phyloP scores from a whole-genome alignment of 2,113 vertebrate species.

The Collichthys lucidus region DNA sequence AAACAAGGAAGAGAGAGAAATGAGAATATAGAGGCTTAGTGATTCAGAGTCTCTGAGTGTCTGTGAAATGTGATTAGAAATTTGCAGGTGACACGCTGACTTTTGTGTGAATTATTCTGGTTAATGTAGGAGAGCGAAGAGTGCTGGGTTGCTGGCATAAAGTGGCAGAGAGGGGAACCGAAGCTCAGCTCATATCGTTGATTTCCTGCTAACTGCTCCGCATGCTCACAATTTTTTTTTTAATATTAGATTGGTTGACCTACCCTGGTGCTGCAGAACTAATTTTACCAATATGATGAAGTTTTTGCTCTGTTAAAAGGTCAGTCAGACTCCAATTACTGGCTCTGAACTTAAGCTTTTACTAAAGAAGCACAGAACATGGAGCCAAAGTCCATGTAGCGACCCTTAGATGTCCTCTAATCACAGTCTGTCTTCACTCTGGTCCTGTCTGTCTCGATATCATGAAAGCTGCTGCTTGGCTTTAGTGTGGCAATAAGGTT shows the following conservation, averaged over 20 bases:
- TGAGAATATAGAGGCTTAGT: constrained; percentile 27
- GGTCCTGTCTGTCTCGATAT: neutral
- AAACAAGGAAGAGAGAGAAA: constrained; percentile 55
- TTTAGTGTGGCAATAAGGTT: neutral
- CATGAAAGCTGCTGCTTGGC: neutral
- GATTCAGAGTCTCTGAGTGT: constrained; percentile 32
- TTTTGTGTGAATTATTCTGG: constrained; percentile 19
- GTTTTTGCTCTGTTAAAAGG: constrained; percentile 47
- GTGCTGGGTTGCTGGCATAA: neutral
- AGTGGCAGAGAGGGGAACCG: constrained; percentile 17
- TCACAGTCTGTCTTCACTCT: constrained; percentile 3
- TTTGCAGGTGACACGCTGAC: constrained; percentile 49
- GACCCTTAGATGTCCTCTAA: constrained; percentile 33
- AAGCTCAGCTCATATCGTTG: constrained; percentile 18
- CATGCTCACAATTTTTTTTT: constrained; percentile 2
- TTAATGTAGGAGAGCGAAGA: neutral
- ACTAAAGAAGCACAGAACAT: constrained; percentile 20
- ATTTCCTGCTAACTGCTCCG: constrained; percentile 36
- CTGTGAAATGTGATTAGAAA: constrained; percentile 58
- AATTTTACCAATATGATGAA: constrained; percentile 53
- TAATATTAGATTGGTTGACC: constrained; percentile 44
- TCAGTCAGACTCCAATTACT: constrained; percentile 44
- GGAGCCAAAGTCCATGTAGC: constrained; percentile 4
- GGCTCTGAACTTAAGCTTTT: constrained; percentile 32
- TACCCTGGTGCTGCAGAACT: constrained; percentile 44